Evolutionary conservation across 2,797 vertebrate species (phyloP).

Genomic region (Lerista edwardsae): DNA sequence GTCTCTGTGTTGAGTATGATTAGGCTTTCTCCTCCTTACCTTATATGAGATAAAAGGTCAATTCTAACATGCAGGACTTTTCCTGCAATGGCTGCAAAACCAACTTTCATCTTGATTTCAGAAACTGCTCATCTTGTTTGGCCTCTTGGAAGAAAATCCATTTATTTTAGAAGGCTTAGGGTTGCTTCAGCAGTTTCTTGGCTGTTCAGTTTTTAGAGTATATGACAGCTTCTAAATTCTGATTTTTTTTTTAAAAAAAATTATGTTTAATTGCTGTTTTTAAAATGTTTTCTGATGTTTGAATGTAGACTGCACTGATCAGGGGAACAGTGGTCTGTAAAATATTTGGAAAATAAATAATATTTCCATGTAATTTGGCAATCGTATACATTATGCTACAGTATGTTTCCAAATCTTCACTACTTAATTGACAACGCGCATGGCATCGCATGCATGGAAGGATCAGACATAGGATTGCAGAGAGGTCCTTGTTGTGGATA

Average conservation of each 20-base stretch:
- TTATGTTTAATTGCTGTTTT: slow-evolving; percentile 3
- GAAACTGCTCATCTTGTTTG: neutral
- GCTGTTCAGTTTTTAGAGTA: neutral
- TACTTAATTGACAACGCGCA: neutral
- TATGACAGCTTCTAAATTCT: neutral
- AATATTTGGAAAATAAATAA: neutral
- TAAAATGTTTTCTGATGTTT: neutral
- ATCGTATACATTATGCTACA: neutral
- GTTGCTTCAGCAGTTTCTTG: neutral
- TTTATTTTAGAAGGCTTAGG: neutral
- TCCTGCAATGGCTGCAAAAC: neutral
- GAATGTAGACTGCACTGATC: neutral
- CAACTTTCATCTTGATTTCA: neutral
- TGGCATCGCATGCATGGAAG: neutral
- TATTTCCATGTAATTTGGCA: neutral
- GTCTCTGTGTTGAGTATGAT: neutral
- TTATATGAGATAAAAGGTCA: neutral
- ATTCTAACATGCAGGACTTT: neutral
- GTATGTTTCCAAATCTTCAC: neutral
- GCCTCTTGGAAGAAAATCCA: neutral
- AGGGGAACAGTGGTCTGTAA: neutral
- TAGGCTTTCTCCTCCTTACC: neutral
- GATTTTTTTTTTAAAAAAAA: neutral
- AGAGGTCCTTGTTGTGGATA: neutral
- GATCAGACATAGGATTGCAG: neutral